Evolutionary conservation across 2,797 vertebrate genomes (phyloP).

Genomic region (Hemibagrus guttatus): DNA sequence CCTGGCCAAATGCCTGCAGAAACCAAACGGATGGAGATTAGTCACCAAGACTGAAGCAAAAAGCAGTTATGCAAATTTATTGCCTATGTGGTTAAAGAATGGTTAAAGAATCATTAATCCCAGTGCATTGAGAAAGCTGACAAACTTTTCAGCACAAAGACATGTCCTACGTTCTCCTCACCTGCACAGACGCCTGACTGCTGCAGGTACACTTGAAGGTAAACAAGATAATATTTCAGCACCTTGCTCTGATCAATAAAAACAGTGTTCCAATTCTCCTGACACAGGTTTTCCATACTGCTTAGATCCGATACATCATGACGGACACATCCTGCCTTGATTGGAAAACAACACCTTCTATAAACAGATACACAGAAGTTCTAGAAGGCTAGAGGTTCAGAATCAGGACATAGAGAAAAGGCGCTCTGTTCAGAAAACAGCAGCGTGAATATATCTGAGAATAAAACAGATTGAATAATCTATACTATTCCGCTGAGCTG

Average conservation of each 20-base stretch:
- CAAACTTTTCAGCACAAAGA: neutral
- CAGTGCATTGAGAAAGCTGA: neutral
- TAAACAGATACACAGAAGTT: slow-evolving; percentile 58
- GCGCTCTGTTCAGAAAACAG: neutral
- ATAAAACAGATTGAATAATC: neutral
- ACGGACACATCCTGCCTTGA: slow-evolving; percentile 64
- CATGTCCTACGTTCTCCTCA: slow-evolving; percentile 14
- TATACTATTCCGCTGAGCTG: neutral
- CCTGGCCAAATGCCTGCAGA: slow-evolving; percentile 92
- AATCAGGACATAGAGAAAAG: neutral
- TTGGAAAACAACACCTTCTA: slow-evolving; percentile 66
- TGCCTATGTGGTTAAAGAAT: neutral
- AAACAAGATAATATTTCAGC: slow-evolving; percentile 73
- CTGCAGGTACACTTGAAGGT: slow-evolving; percentile 52
- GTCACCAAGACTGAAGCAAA: neutral
- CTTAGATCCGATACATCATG: slow-evolving; percentile 66
- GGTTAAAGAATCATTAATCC: neutral
- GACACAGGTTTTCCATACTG: slow-evolving; percentile 75
- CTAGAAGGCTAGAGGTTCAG: neutral
- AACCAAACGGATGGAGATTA: slow-evolving; percentile 26
- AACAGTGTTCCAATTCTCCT: slow-evolving; percentile 76
- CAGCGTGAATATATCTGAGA: neutral
- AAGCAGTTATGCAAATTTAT: neutral
- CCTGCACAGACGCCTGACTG: slow-evolving; percentile 38
- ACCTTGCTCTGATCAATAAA: slow-evolving; percentile 70